phyloP scores from a whole-genome alignment of 2,888 invertebrate genomes.

The Vannuccia rotundouncinata region DNA sequence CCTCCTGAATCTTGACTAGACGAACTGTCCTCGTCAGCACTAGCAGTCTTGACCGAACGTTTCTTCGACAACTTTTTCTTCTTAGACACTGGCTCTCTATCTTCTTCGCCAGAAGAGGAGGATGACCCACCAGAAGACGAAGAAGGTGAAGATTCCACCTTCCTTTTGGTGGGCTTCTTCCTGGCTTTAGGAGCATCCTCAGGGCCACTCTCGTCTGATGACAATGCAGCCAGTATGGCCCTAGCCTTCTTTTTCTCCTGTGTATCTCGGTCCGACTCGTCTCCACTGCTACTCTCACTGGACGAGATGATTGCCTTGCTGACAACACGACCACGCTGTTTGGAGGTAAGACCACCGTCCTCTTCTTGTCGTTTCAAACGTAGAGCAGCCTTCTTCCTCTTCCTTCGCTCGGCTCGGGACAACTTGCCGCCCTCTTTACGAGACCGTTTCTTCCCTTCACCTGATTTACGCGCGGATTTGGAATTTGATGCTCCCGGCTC shows the following conservation, averaged over 20 bases:
- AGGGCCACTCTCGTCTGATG: neutral
- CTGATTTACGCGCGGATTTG: neutral
- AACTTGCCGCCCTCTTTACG: neutral
- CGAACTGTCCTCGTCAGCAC: neutral
- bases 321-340: constrained; percentile 77
- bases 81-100: neutral
- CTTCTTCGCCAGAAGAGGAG: neutral
- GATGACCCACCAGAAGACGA: neutral
- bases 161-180: neutral
- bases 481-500: neutral
- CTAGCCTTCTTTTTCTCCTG: neutral
- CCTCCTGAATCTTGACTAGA: neutral
- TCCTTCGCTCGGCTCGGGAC: neutral
- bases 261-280: constrained; percentile 40
- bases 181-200: neutral
- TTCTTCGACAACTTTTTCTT: neutral
- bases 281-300: constrained; percentile 62
- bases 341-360: constrained; percentile 68
- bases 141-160: neutral
- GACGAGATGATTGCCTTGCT: constrained; percentile 92
- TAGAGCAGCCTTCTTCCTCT: neutral
- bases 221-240: neutral
- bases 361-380: neutral
- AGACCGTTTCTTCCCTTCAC: neutral
- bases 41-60: neutral